Percentiles rank a stretch among this genome's conserved stretches.
Evolutionary conservation across 1,140 invertebrate genomes (phyloP).

Genomic region (Melitaea cinxia): DNA sequence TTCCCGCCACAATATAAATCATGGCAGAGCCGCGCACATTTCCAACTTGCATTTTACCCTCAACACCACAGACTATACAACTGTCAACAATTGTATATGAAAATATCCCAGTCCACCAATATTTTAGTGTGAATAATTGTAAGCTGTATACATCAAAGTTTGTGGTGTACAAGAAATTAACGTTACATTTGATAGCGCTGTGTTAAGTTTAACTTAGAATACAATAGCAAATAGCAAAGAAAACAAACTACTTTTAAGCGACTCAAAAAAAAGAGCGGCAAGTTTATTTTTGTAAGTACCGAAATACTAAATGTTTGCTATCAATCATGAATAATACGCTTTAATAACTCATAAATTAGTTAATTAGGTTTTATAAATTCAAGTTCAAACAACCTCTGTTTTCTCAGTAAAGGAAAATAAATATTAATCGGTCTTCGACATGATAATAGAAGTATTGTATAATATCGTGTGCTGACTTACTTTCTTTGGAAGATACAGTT

Average conservation of each 20-base stretch:
- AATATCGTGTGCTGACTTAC: conserved; percentile 41
- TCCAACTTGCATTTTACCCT: conserved; percentile 51
- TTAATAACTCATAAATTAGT: too few relatives aligned
- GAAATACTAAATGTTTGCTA: too few relatives aligned
- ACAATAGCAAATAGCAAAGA: too few relatives aligned
- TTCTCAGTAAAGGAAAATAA: too few relatives aligned
- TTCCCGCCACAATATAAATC: conserved; percentile 77
- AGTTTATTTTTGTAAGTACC: too few relatives aligned
- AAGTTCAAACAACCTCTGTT: too few relatives aligned
- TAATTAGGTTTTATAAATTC: too few relatives aligned
- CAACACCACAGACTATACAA: conserved; percentile 47
- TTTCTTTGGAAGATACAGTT: conserved; percentile 34
- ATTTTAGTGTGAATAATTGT: conserved; percentile 26
- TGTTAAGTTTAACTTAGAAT: conserved; percentile 12
- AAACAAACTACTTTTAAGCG: too few relatives aligned
- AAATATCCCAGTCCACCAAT: conserved; percentile 23
- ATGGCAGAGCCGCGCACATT: conserved; percentile 48
- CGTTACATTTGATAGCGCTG: conserved; percentile 19
- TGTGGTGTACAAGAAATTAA: conserved; percentile 32
- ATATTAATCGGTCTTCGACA: too few relatives aligned
- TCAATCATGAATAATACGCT: too few relatives aligned
- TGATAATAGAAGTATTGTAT: too few relatives aligned
- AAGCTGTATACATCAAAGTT: conserved; percentile 18
- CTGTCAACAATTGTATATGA: conserved; percentile 27
- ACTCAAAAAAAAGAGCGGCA: too few relatives aligned